Conservation (phyloP, 2,113 vertebrate genomes). For the Osmerus mordax region DNA sequence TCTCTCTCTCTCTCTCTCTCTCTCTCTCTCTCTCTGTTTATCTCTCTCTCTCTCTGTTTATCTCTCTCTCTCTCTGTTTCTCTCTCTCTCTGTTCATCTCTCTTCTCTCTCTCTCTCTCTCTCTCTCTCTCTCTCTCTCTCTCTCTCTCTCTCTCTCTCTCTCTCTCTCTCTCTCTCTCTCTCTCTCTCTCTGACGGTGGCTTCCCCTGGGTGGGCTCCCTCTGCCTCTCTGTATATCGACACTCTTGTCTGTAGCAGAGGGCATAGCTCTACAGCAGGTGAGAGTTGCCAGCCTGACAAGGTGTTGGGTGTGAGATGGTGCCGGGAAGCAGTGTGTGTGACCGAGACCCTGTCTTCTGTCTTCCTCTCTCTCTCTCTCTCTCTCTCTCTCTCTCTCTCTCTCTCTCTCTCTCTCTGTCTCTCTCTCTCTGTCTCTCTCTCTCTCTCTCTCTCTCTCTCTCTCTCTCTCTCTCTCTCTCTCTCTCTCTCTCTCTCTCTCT, state of each 20-base stretch:
- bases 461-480: neutral
- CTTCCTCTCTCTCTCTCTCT: neutral
- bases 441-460: neutral
- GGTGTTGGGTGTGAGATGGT: neutral
- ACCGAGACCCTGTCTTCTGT: too few species aligned
- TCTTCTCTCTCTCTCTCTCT: too few species aligned
- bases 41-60: too few species aligned
- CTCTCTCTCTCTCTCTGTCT: neutral
- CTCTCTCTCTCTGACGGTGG: neutral
- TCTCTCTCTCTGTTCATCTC: too few species aligned
- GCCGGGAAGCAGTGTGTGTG: too few species aligned
- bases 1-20: too few species aligned
- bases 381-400: neutral
- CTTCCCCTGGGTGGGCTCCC: too few species aligned
- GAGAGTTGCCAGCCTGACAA: neutral
- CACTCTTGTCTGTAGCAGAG: neutral
- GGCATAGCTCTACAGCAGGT: neutral
- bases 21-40: too few species aligned
- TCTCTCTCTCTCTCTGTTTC: neutral
- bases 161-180: too few species aligned
- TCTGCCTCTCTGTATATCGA: neutral
- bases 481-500: constrained; percentile 1
- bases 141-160: too few species aligned
- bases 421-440: constrained; percentile 1
- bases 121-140: neutral